Percentiles rank a stretch among this genome's conserved stretches.
Conservation (phyloP, 2,888 invertebrate species). For the Holacanthella duospinosa region DNA sequence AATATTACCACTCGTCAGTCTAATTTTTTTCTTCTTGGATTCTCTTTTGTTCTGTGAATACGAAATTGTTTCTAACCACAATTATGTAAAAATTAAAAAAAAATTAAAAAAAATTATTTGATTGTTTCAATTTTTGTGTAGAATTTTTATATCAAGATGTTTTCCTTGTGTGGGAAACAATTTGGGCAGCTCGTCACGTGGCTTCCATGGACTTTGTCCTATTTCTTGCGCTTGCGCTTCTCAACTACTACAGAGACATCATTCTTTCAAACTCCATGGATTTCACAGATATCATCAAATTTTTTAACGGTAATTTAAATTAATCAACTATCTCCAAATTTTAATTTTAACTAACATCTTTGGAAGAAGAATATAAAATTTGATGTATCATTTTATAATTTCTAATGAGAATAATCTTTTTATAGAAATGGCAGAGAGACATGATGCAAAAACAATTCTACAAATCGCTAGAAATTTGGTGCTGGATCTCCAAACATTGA, state of each 20-base stretch:
- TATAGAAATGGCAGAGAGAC: slow-evolving; percentile 93
- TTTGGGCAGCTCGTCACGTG: slow-evolving; percentile 84
- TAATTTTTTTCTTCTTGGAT: background rate
- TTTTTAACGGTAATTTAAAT: slow-evolving; percentile 71
- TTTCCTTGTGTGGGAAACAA: slow-evolving; percentile 85
- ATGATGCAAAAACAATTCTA: slow-evolving; percentile 72
- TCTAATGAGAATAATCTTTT: too few species aligned
- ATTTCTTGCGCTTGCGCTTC: slow-evolving; percentile 80
- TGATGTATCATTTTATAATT: too few species aligned
- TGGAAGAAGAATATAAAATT: too few species aligned
- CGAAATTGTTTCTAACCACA: background rate
- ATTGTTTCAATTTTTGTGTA: slow-evolving; percentile 37
- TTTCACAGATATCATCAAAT: slow-evolving; percentile 95
- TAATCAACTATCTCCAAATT: too few species aligned
- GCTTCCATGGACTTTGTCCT: slow-evolving; percentile 82
- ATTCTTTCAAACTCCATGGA: slow-evolving; percentile 93
- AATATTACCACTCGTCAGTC: background rate
- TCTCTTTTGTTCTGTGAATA: too few species aligned
- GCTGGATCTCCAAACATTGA: slow-evolving; percentile 75
- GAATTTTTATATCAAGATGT: slow-evolving; percentile 87
- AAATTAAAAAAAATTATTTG: background rate
- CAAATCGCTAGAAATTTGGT: slow-evolving; percentile 76
- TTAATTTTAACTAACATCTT: too few species aligned
- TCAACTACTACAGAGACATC: slow-evolving; percentile 87
- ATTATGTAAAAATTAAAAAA: slow-evolving; percentile 8